Evolutionary conservation across 2,113 vertebrate species (phyloP), one percentile per base, ranked within the genome.

Genomic region (Micronisus gabar): DNA sequence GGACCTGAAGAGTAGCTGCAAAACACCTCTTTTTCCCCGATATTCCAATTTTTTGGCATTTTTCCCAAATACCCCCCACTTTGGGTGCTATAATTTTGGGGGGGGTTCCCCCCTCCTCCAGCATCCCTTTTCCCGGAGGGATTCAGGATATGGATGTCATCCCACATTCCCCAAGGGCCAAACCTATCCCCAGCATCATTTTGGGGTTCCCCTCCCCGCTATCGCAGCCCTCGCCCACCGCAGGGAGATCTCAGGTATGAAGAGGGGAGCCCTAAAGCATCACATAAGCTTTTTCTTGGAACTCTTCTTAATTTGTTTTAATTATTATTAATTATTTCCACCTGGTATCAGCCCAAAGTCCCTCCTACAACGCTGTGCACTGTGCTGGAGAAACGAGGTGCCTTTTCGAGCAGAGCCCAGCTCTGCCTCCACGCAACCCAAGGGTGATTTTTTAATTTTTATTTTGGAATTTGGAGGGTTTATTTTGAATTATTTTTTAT

Each of bases 321-420:
- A 47, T 83, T 83, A 62, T 62, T 52, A 18, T 68, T 68, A 41
- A 66, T 50, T 79, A 15, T 72, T 61, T n/a, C 23, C 6, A 27
- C 87, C 76, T 48, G 74, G 70, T 12, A 30, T 50, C 59, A 29
- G 22, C 79, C 65, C n/a, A 52, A 73, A 88, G 53, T 25, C 80
- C 88, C 36, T 78, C 81, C 72, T 50, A 29, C 40, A 6, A 7
- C 29, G 21, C 72, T 65, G 66, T 70, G 89, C 92, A 76, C 94
- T 95, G 91, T 94, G 89, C 81, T 80, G 76, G 81, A 94, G 63
- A 86, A 88, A 76, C 43, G 32, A 83, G 95, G 92, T 96, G 95
- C 93, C 96, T 96, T 95, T 74, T n/a, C 2, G 23, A 58, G 71
- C 81, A 38, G 70, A 65, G 36, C 74, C 8, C 19, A 11, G 86